Base-by-base conservation (phyloP, 2,888 invertebrate genomes). In the Ochlodes sylvanus region DNA sequence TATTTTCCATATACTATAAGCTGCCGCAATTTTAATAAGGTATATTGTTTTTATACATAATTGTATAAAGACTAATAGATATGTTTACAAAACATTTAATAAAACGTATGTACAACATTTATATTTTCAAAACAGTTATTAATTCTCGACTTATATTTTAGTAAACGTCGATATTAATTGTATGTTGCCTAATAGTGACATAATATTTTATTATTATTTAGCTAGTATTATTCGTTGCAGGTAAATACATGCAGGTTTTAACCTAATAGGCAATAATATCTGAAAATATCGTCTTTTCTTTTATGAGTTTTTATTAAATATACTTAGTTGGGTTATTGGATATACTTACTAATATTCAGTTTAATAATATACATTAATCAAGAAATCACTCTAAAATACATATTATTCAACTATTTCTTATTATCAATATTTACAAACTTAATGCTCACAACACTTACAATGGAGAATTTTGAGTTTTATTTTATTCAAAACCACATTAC, bases 341-440 rank as follows among this genome's bases (percentile, higher is more conserved):
- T 27, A 27, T 27, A 27, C n/a, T 12, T n/a, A 47, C 7, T 17
- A 12, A 38, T 38, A 10, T 10, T 3, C 3, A 9, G 10, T 38
- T 38, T 10, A 38, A 38, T 38, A 9, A 38, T 38, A 12, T 38
- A 12, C 38, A 38, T 9, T 38, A 38, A 38, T 38, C 50, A 50
- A 50, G 50, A 50, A 19, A 50, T 50, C 50, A 50, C 50, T 15
- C 15, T 50, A 50, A 50, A 17, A 50, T 15, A 15, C 44, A 2
- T 12, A 9, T 47, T 50, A 50, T 4, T 2, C 19, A 50, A 50
- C 19, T 12, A 19, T 5, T 19, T 50, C 50, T 19, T 50, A 50
- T 10, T 9, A 4, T 50, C 10, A 19, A 19, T 50, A 50, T 50
- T 50, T 50, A 50, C 50, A 50, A 12, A 9, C 10, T 50, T 19